Conservation (phyloP, 2,113 vertebrate species). For the Pelecanoides urinatrix region DNA sequence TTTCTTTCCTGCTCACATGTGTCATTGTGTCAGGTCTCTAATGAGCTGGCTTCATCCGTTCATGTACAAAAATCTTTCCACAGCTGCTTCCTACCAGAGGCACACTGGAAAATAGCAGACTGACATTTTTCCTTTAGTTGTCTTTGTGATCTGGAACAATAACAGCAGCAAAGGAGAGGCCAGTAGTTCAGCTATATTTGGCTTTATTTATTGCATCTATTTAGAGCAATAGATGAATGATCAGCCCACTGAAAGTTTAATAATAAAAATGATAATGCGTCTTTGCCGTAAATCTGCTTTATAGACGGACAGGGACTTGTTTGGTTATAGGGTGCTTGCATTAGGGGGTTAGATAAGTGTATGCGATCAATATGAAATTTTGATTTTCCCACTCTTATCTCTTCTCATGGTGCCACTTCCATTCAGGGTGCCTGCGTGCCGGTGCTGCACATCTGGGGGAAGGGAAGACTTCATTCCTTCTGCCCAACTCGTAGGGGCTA, state of each 20-base stretch:
- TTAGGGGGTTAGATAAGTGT: neutral
- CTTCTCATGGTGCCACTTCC: neutral
- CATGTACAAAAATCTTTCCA: neutral
- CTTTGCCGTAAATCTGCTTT: neutral
- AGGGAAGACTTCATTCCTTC: neutral
- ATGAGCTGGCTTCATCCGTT: slow-evolving; percentile 48
- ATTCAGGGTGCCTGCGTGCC: neutral
- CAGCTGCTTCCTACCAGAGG: slow-evolving; percentile 68
- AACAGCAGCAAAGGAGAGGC: neutral
- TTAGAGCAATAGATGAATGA: neutral
- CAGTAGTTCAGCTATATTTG: neutral
- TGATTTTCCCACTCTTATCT: neutral
- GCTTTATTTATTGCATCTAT: slow-evolving; percentile 15
- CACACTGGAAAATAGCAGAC: slow-evolving; percentile 46
- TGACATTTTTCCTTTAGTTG: slow-evolving; percentile 44
- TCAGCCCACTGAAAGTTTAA: too few species aligned
- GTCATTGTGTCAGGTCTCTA: slow-evolving; percentile 39
- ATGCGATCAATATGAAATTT: neutral
- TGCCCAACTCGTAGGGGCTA: neutral
- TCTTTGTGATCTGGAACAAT: slow-evolving; percentile 26
- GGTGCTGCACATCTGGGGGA: fast-evolving
- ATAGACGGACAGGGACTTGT: neutral
- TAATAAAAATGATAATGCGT: neutral
- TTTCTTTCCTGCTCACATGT: slow-evolving; percentile 39
- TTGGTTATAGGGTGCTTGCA: neutral